Conservation (phyloP, 1,140 invertebrate species). For the Coboldia fuscipes region DNA sequence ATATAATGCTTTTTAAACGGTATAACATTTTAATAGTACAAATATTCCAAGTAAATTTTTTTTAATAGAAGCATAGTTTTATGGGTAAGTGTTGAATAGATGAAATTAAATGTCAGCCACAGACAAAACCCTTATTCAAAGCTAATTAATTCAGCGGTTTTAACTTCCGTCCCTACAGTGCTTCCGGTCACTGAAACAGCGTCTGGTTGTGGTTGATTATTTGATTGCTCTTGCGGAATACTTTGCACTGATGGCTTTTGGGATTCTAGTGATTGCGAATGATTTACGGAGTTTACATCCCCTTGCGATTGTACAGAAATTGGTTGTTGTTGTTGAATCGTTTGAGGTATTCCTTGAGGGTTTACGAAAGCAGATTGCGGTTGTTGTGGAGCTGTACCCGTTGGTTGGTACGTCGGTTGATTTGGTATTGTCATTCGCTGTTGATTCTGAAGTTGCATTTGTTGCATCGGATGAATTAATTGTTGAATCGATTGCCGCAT, state of each 20-base stretch:
- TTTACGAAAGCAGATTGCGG: no score
- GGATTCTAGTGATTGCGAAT: conserved; percentile 15
- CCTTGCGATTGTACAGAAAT: conserved; percentile 4
- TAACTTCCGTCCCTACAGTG: conserved; percentile 19
- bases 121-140: no score
- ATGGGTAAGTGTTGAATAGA: no score
- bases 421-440: conserved; percentile 14
- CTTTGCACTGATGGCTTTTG: conserved; percentile 14
- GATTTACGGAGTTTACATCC: conserved; percentile 7
- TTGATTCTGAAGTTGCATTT: conserved; percentile 20
- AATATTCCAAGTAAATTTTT: no score
- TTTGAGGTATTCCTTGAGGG: conserved; percentile 10
- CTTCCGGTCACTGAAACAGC: conserved; percentile 19
- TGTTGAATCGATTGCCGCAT: conserved; percentile 7
- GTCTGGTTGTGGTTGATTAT: conserved; percentile 13
- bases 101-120: no score
- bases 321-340: conserved; percentile 6
- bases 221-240: conserved; percentile 8
- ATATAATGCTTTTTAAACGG: no score
- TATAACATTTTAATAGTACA: no score
- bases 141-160: conserved; percentile 45
- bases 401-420: conserved; percentile 8
- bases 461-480: conserved; percentile 9
- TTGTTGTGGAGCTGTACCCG: conserved; percentile 7
- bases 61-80: no score